These are phyloP conservation scores for Chironomus riparius DNA, from an alignment of 2,888 invertebrate genomes.

Conservation along the genomic window DNA sequence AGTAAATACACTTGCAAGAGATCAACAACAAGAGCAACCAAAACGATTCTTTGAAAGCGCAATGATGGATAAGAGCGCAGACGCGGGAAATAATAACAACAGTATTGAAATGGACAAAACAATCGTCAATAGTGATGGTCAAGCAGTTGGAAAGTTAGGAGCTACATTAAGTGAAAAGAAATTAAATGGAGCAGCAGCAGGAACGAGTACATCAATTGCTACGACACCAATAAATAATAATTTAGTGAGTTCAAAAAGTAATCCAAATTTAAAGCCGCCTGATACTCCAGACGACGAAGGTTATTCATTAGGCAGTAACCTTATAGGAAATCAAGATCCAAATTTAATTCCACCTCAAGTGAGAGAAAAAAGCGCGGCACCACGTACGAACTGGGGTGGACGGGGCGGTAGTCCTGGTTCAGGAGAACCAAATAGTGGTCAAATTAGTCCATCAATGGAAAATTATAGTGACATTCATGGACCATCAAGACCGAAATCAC, in stretches of 20 bases:
- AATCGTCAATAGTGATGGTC: constrained; percentile 26
- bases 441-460: constrained; percentile 42
- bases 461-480: constrained; percentile 47
- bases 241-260: constrained; percentile 13
- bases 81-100: constrained; percentile 21
- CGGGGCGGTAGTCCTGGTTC: constrained; percentile 10
- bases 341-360: constrained; percentile 1
- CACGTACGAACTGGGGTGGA: background rate
- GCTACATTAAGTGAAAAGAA: constrained; percentile 21
- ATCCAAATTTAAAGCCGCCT: constrained; percentile 13
- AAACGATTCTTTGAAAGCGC: constrained; percentile 25
- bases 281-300: constrained; percentile 23
- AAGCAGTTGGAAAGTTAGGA: constrained; percentile 24
- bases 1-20: constrained; percentile 11
- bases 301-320: constrained; percentile 17
- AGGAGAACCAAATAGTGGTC: constrained; percentile 30
- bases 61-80: constrained; percentile 25
- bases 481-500: constrained; percentile 40
- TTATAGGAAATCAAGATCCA: background rate
- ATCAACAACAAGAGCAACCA: constrained; percentile 20
- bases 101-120: constrained; percentile 27
- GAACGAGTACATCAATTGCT: background rate
- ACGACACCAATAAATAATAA: constrained; percentile 3
- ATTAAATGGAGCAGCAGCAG: constrained; percentile 20
- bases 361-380: constrained; percentile 18